Conservation (phyloP, 2,113 vertebrate species). For the Glaucomys volans region DNA sequence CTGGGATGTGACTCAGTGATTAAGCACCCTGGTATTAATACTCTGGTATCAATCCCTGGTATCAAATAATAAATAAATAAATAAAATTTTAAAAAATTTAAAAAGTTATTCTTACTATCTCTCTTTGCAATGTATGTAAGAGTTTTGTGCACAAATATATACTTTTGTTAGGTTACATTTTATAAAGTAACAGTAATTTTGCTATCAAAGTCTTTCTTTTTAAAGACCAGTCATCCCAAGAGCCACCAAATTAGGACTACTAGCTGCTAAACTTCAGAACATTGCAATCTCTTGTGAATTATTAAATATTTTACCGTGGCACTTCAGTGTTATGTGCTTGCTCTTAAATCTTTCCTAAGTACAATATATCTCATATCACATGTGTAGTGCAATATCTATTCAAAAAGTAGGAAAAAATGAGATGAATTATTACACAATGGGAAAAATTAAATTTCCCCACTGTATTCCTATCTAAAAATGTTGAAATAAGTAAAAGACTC, state of each 20-base stretch:
- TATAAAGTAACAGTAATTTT: background rate
- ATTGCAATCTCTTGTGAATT: background rate
- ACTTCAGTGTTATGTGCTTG: background rate
- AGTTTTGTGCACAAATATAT: background rate
- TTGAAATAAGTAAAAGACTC: slow-evolving; percentile 12
- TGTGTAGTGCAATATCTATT: background rate
- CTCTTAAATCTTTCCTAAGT: background rate
- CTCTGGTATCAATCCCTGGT: too few relatives aligned
- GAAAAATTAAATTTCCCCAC: background rate
- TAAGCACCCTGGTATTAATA: too few relatives aligned
- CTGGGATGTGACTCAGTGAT: too few relatives aligned
- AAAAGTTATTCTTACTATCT: background rate
- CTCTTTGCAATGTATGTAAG: background rate
- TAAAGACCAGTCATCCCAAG: background rate
- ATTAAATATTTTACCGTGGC: slow-evolving; percentile 9
- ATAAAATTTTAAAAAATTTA: too few relatives aligned
- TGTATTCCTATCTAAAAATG: background rate
- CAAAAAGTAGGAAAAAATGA: background rate
- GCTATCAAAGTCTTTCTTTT: background rate
- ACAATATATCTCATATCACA: background rate
- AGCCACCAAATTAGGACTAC: background rate
- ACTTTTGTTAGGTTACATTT: background rate
- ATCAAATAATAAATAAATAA: too few relatives aligned
- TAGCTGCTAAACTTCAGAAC: background rate
- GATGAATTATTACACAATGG: background rate